Percentiles rank a stretch among this genome's conserved stretches.
Evolutionary conservation across 2,888 invertebrate species (phyloP).

Genomic region (Petrophora chlorosata): DNA sequence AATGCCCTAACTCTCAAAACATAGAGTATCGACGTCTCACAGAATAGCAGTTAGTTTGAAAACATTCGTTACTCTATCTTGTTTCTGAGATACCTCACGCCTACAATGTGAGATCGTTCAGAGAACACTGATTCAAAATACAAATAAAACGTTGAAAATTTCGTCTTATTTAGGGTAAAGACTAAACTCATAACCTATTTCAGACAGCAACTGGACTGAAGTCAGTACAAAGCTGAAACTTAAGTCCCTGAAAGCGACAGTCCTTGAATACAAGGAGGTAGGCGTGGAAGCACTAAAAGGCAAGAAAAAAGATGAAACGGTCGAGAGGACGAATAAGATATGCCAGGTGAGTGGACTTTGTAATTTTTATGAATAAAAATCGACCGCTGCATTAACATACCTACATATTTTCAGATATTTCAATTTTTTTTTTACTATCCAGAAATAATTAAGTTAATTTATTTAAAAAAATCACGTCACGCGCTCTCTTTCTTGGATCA

Average conservation of each 20-base stretch:
- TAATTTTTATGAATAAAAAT: too few species aligned
- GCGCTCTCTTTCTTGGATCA: too few species aligned
- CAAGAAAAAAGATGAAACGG: slow-evolving; percentile 76
- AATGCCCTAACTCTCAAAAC: too few species aligned
- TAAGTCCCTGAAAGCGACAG: slow-evolving; percentile 67
- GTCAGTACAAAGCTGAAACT: slow-evolving; percentile 64
- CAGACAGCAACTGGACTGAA: slow-evolving; percentile 68
- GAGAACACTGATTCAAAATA: not conserved
- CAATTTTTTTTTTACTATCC: too few species aligned
- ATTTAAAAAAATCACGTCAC: too few species aligned
- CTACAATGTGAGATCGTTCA: too few species aligned
- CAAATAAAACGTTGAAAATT: not conserved
- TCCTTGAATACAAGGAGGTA: slow-evolving; percentile 68
- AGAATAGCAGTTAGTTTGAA: too few species aligned
- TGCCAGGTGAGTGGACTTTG: slow-evolving; percentile 70
- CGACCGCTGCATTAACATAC: too few species aligned
- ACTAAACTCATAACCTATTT: not conserved
- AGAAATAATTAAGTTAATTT: too few species aligned
- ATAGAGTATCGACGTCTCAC: too few species aligned
- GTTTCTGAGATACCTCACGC: too few species aligned
- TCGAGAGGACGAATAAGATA: slow-evolving; percentile 70
- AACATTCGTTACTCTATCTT: too few species aligned
- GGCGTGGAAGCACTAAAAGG: slow-evolving; percentile 72
- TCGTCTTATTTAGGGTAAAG: not conserved
- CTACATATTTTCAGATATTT: not conserved